A percentile compares a stretch with the other conserved stretches of the same genome.
These are phyloP conservation scores for Pogonocichla stellata DNA, from an alignment of 2,113 vertebrate species.

Conservation along the genomic window DNA sequence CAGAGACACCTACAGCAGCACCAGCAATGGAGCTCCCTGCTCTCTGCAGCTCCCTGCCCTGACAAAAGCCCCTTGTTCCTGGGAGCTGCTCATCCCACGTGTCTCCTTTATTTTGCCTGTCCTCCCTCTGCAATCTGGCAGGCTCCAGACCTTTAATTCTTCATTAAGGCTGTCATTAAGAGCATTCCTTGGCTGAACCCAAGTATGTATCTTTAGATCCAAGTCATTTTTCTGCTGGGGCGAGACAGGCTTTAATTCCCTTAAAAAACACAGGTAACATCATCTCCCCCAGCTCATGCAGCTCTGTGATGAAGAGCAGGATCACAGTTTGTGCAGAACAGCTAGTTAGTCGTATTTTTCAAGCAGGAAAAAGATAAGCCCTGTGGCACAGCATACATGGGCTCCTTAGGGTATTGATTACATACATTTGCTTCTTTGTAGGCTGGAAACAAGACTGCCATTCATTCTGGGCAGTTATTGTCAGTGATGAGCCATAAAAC, in stretches of 20 bases:
- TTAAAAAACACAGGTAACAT: neutral
- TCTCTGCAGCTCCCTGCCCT: neutral
- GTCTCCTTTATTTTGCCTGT: neutral
- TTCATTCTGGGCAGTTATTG: neutral
- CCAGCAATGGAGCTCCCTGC: neutral
- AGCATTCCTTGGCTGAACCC: neutral
- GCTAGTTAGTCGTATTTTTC: neutral
- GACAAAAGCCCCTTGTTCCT: conserved; percentile 20
- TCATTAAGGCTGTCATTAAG: neutral
- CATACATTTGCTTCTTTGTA: neutral
- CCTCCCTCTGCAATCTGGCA: neutral
- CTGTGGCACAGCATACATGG: neutral
- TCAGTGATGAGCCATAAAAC: neutral
- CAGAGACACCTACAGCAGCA: neutral
- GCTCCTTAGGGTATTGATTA: neutral
- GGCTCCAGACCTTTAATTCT: neutral
- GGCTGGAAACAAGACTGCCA: neutral
- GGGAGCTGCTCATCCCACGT: rapidly evolving
- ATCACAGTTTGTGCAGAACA: neutral
- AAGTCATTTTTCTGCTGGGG: neutral
- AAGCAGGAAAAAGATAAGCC: neutral
- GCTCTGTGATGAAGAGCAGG: neutral
- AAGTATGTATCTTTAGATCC: neutral
- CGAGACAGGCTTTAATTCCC: neutral
- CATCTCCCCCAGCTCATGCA: neutral